Percentiles rank a stretch among this genome's conserved stretches.
Conservation (phyloP, 2,797 vertebrate genomes). For the Lemur catta region DNA sequence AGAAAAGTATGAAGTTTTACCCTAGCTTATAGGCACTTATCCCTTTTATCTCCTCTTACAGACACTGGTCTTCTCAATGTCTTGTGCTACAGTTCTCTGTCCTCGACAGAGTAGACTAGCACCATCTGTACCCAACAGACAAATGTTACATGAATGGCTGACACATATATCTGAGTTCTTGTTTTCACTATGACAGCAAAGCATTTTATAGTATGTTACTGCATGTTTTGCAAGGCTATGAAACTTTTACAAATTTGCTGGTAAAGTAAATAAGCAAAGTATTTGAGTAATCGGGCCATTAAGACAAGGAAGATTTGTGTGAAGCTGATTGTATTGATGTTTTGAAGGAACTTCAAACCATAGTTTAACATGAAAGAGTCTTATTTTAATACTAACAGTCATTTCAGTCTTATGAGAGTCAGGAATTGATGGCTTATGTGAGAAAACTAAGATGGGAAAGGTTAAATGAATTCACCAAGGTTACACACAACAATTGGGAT, state of each 20-base stretch:
- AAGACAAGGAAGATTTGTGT: background rate
- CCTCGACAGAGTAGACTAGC: background rate
- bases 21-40: background rate
- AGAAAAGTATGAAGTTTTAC: background rate
- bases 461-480: constrained; percentile 22
- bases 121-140: background rate
- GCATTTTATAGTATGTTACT: background rate
- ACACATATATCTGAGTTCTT: background rate
- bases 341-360: constrained; percentile 14
- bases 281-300: background rate
- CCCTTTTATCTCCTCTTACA: background rate
- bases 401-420: background rate
- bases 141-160: background rate
- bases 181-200: background rate
- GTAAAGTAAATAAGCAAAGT: background rate
- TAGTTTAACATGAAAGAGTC: background rate
- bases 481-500: background rate
- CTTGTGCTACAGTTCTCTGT: background rate
- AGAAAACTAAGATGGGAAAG: constrained; percentile 21
- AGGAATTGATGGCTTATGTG: background rate
- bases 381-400: background rate
- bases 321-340: background rate
- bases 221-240: background rate
- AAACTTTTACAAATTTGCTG: background rate
- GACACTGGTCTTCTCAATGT: background rate